A percentile compares a stretch with the other conserved stretches of the same genome.
Conservation (phyloP, 2,113 vertebrate genomes). For the Garra rufa region DNA sequence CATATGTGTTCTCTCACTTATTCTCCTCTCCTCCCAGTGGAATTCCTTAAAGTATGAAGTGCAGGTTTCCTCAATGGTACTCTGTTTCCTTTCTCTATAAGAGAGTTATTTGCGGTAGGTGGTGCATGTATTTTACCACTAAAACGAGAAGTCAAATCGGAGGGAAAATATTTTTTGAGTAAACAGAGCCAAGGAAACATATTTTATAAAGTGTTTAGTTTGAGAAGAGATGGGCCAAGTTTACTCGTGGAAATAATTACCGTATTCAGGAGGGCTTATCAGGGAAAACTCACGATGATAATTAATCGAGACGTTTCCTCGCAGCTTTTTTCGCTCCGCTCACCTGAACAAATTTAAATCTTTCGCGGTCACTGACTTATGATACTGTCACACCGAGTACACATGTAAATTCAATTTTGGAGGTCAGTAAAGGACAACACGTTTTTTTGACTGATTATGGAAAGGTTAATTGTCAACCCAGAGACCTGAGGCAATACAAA, state of each 20-base stretch:
- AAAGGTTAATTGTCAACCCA: constrained; percentile 34
- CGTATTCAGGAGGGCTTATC: constrained; percentile 67
- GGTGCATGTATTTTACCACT: constrained; percentile 70
- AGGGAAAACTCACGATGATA: constrained; percentile 62
- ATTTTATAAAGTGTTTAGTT: constrained; percentile 67
- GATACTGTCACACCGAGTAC: constrained; percentile 35
- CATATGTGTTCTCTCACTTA: constrained; percentile 65
- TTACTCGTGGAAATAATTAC: constrained; percentile 67
- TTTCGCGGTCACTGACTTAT: constrained; percentile 39
- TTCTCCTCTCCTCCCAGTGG: constrained; percentile 64
- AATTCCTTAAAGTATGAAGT: constrained; percentile 74
- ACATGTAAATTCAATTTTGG: constrained; percentile 39
- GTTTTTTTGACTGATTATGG: constrained; percentile 21
- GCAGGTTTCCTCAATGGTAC: constrained; percentile 77
- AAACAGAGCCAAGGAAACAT: constrained; percentile 67
- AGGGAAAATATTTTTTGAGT: constrained; percentile 70
- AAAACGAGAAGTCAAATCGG: constrained; percentile 73
- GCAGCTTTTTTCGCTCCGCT: constrained; percentile 33
- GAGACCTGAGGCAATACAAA: not conserved
- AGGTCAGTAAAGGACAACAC: constrained; percentile 42
- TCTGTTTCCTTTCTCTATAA: constrained; percentile 76
- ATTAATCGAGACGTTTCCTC: constrained; percentile 60
- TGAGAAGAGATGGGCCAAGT: constrained; percentile 67
- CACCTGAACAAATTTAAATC: constrained; percentile 51
- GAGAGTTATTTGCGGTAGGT: constrained; percentile 74